These are phyloP conservation scores for Cheilosia urbana DNA, from an alignment of 2,888 invertebrate genomes.

Conservation along the genomic window DNA sequence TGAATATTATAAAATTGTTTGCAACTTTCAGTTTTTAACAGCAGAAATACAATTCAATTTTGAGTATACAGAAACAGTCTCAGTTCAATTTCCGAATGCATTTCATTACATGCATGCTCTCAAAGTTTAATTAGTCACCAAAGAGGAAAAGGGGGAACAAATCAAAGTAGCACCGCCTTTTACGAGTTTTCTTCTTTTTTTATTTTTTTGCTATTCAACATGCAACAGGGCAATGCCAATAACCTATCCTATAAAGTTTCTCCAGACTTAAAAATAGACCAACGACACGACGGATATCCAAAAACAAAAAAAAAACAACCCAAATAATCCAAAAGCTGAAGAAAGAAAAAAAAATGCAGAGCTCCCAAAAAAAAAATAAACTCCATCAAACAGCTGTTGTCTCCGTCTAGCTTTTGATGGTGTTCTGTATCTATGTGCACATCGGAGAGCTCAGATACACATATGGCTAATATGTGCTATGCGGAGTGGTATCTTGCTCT, in stretches of 20 bases:
- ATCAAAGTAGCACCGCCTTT: constrained; percentile 32
- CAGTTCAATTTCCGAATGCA: background rate
- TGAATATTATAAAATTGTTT: no score
- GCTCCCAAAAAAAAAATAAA: constrained; percentile 50
- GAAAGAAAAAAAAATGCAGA: constrained; percentile 60
- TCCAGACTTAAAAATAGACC: constrained; percentile 71
- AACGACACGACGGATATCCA: constrained; percentile 35
- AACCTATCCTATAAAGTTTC: constrained; percentile 58
- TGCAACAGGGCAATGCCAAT: constrained; percentile 53
- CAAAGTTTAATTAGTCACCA: background rate
- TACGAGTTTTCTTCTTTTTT: constrained; percentile 24
- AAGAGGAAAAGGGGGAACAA: background rate
- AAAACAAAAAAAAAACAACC: constrained; percentile 24
- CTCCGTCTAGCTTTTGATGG: constrained; percentile 66
- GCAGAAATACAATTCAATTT: background rate
- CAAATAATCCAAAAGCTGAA: constrained; percentile 37
- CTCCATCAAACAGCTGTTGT: constrained; percentile 66
- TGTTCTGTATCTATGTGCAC: constrained; percentile 66
- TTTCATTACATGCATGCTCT: background rate
- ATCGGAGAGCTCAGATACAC: constrained; percentile 50
- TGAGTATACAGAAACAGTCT: no score
- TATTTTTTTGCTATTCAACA: constrained; percentile 49
- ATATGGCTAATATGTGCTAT: constrained; percentile 48
- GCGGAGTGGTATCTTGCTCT: constrained; percentile 42
- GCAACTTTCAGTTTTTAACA: no score